Conservation (phyloP, 1,140 invertebrate genomes). For the Caenorhabditis remanei region DNA sequence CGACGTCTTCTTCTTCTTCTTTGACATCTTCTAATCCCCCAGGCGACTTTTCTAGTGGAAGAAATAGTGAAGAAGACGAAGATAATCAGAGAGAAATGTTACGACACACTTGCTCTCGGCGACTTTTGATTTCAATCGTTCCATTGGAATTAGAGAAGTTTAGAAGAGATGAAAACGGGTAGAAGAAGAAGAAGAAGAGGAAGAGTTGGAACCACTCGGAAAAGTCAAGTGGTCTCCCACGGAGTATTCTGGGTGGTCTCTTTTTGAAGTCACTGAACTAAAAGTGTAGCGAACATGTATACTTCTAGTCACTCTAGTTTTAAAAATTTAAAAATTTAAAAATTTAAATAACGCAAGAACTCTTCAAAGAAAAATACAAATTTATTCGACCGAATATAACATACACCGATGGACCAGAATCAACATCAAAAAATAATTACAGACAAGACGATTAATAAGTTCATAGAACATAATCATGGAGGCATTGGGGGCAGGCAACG, state of each 20-base stretch:
- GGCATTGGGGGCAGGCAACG: conserved; percentile 36
- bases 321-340: not conserved
- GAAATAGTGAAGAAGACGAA: not conserved
- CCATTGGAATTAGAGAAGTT: conserved; percentile 41
- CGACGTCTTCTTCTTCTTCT: not conserved
- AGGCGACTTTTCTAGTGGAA: not conserved
- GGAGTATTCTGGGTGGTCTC: not conserved
- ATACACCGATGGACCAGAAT: conserved; percentile 54
- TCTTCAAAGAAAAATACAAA: not conserved
- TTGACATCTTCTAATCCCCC: conserved; percentile 38
- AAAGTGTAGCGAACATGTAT: too few species aligned
- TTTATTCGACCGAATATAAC: conserved; percentile 36
- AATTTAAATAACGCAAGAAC: not conserved
- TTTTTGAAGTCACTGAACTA: too few species aligned
- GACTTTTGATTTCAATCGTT: conserved; percentile 48
- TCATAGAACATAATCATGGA: conserved; percentile 38
- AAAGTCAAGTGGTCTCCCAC: conserved; percentile 34
- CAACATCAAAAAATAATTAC: conserved; percentile 33
- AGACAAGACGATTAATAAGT: not conserved
- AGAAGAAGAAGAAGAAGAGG: not conserved
- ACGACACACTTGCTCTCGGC: conserved; percentile 20
- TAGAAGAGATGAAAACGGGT: not conserved
- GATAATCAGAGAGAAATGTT: conserved; percentile 14
- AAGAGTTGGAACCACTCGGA: conserved; percentile 18
- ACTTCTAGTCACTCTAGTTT: too few species aligned